A percentile compares a stretch with the other conserved stretches of the same genome.
Conservation (phyloP, 2,888 invertebrate genomes). For the Cosmia trapezina region DNA sequence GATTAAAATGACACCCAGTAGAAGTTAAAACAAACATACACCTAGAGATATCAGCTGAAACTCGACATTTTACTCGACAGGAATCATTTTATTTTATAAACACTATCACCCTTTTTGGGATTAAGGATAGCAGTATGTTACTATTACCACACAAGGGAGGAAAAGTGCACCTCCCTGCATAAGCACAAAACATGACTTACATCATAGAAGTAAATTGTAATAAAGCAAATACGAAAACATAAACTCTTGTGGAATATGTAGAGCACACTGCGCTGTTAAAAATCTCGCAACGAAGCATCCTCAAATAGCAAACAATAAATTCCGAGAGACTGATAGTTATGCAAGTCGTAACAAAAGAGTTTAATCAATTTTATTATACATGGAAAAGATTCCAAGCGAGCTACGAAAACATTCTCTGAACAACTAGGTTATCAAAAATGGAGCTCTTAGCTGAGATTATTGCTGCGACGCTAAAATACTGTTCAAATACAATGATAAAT, state of each 20-base stretch:
- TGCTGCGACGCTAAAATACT: conserved; percentile 1
- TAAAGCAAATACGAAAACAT: conserved; percentile 20
- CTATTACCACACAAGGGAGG: background rate
- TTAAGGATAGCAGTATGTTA: background rate
- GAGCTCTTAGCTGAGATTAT: conserved; percentile 7
- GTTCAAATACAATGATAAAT: conserved; percentile 17
- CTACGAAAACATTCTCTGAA: conserved; percentile 21
- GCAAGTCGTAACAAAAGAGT: conserved; percentile 51
- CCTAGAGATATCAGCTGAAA: background rate
- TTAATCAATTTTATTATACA: conserved; percentile 57
- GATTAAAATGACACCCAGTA: background rate
- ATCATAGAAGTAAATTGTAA: conserved; percentile 22
- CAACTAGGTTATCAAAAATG: conserved; percentile 46
- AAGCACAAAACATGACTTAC: conserved; percentile 7
- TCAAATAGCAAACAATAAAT: conserved; percentile 50
- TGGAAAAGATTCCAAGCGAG: conserved; percentile 41
- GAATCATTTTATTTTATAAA: background rate
- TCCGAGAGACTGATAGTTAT: conserved; percentile 49
- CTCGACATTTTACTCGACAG: background rate
- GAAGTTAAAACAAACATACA: background rate
- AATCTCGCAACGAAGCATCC: conserved; percentile 46
- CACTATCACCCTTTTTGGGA: background rate
- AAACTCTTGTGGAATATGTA: conserved; percentile 25
- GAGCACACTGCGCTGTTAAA: conserved; percentile 48
- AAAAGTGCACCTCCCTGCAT: background rate